Evolutionary conservation across 2,797 vertebrate species (phyloP), one percentile per base, ranked within the genome.

Genomic region (Hipposideros larvatus): DNA sequence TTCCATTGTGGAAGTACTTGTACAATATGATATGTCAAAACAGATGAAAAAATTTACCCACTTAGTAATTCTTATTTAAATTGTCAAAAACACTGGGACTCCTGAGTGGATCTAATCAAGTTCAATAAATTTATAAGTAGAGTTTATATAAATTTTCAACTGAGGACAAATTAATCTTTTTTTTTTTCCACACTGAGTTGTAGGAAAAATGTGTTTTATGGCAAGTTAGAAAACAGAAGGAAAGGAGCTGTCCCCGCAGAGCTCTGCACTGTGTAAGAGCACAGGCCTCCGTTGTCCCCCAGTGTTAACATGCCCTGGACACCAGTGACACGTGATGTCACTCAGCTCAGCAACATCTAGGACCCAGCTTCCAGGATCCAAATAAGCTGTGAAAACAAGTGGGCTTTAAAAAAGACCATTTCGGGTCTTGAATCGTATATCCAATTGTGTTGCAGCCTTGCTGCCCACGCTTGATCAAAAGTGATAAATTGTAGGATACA

Each of bases 41-140:
- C 91, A 48, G 11, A 97, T 92, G 91, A 97, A 97, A 97, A 97
- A 98, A 88, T 96, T 83, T 86, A 87, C 7, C 11, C 34, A 91
- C 5, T 97, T 96, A 97, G 21, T 65, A 37, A 95, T 91, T 86
- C 53, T 97, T 98, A 96, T 96, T 97, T 97, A 97, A 92, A 98
- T 97, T 97, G 94, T 98, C 95, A 98, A 95, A 98, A 97, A 31
- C 94, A 94, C 55, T 95, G 91, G 86, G 96, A 84, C 28, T 94
- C 18, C 96, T 96, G 95, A 98, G 83, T 97, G 65, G 91, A 95
- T 94, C 66, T 96, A 98, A 97, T 98, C 89, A 97, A 98, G 85
- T 97, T 97, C 77, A 97, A 34, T 96, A 91, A 96, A 98, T 97
- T 92, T 97, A 61, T 96, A 97, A 98, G 66, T 86, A 97, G 28